These are phyloP conservation scores for Deilephila elpenor DNA, from an alignment of 2,888 invertebrate genomes.

Conservation along the genomic window DNA sequence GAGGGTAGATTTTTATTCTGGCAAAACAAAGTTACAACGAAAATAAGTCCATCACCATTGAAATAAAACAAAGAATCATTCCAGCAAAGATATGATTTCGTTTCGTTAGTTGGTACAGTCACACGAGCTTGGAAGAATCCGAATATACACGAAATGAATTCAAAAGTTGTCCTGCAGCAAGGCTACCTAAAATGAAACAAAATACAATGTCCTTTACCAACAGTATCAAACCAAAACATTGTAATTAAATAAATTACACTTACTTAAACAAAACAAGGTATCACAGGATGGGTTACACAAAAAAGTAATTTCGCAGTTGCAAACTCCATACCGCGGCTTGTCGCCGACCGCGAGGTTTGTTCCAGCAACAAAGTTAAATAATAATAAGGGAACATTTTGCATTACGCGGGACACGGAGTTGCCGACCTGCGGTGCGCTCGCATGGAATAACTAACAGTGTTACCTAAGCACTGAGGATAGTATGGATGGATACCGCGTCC, in stretches of 20 bases:
- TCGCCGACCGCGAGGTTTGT: constrained; percentile 45
- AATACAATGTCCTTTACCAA: no score
- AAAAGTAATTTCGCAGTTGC: constrained; percentile 51
- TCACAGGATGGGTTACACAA: constrained; percentile 32
- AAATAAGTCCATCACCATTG: no score
- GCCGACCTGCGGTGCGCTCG: constrained; percentile 45
- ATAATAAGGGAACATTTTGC: constrained; percentile 56
- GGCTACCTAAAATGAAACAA: no score
- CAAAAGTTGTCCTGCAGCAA: no score
- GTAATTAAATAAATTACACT: neutral
- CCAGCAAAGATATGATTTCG: no score
- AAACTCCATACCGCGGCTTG: constrained; percentile 46
- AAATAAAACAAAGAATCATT: no score
- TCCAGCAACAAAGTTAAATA: constrained; percentile 55
- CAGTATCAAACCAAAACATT: neutral
- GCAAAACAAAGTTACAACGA: no score
- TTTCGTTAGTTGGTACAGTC: no score
- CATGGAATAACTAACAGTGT: constrained; percentile 29
- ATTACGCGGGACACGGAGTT: constrained; percentile 50
- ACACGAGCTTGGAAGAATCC: no score
- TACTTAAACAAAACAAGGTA: neutral
- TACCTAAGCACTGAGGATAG: neutral
- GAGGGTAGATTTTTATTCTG: no score
- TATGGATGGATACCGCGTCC: neutral
- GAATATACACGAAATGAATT: no score